These are phyloP conservation scores for Ochropleura plecta DNA, from an alignment of 2,888 invertebrate genomes.

Conservation along the genomic window DNA sequence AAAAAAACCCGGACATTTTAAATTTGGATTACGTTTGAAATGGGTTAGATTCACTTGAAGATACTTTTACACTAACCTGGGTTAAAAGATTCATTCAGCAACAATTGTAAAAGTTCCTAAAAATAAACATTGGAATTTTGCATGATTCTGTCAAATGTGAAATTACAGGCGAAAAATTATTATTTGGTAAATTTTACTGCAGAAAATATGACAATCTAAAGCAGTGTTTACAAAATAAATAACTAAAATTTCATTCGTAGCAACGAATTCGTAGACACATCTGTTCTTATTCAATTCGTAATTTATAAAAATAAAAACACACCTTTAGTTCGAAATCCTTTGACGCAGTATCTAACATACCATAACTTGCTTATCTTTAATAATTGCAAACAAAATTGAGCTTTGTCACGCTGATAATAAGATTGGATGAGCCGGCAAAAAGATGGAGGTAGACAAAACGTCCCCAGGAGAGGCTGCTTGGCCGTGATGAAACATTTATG, in stretches of 20 bases:
- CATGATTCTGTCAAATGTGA: background rate
- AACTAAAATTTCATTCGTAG: background rate
- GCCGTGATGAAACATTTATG: conserved; percentile 68
- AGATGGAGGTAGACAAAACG: conserved; percentile 52
- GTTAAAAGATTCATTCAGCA: background rate
- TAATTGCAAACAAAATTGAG: conserved; percentile 42
- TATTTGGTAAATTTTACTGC: background rate
- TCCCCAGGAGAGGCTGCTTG: conserved; percentile 57
- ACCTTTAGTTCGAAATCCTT: conserved; percentile 37
- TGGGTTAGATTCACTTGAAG: background rate
- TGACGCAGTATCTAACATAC: conserved; percentile 36
- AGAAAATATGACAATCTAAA: background rate
- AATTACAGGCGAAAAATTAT: no score
- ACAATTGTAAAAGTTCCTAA: background rate
- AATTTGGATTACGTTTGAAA: background rate
- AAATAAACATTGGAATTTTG: background rate
- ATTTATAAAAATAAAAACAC: conserved; percentile 42
- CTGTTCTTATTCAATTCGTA: conserved; percentile 13
- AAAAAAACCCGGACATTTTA: background rate
- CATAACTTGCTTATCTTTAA: conserved; percentile 26
- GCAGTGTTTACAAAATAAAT: background rate
- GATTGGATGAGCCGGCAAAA: conserved; percentile 45
- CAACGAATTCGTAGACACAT: no score
- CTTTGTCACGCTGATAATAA: conserved; percentile 50
- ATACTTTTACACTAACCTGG: background rate